phyloP scores from a whole-genome alignment of 2,888 invertebrate genomes.

The Drosophila rubida region DNA sequence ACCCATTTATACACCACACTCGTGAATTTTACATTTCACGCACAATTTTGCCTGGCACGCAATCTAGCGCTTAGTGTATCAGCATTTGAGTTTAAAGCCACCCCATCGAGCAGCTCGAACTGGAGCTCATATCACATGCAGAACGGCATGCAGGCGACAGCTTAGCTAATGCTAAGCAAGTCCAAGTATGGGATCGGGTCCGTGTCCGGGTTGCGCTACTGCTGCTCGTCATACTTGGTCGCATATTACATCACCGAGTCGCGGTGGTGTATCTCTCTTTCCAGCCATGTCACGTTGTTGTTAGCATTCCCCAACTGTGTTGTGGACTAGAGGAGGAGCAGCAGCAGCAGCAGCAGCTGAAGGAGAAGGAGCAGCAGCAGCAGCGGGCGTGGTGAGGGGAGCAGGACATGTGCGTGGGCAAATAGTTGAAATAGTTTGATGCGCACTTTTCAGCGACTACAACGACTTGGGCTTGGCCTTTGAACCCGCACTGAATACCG shows the following conservation, averaged over 20 bases:
- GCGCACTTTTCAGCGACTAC: conserved; percentile 75
- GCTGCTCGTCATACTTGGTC: conserved; percentile 41
- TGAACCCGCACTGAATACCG: conserved; percentile 36
- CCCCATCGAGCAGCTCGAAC: conserved; percentile 18
- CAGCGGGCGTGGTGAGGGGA: conserved; percentile 1
- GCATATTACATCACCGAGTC: conserved; percentile 71
- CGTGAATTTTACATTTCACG: conserved; percentile 81
- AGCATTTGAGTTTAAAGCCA: conserved; percentile 23
- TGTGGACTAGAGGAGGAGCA: neutral
- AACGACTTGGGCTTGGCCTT: conserved; percentile 66
- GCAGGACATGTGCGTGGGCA: conserved; percentile 72
- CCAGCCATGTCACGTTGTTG: conserved; percentile 77
- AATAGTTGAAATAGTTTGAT: conserved; percentile 79
- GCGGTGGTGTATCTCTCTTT: conserved; percentile 34
- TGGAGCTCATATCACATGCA: conserved; percentile 72
- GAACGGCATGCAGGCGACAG: conserved; percentile 70
- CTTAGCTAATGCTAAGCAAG: conserved; percentile 72
- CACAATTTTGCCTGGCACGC: conserved; percentile 82
- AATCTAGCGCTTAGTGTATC: conserved; percentile 71
- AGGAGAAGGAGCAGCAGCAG: neutral
- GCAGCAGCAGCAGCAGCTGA: neutral
- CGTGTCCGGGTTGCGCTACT: neutral
- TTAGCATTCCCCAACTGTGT: conserved; percentile 61
- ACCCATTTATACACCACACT: neutral
- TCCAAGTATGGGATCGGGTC: conserved; percentile 29